These are phyloP conservation scores for Saguinus midas DNA, from an alignment of 2,113 vertebrate species.

Conservation along the genomic window DNA sequence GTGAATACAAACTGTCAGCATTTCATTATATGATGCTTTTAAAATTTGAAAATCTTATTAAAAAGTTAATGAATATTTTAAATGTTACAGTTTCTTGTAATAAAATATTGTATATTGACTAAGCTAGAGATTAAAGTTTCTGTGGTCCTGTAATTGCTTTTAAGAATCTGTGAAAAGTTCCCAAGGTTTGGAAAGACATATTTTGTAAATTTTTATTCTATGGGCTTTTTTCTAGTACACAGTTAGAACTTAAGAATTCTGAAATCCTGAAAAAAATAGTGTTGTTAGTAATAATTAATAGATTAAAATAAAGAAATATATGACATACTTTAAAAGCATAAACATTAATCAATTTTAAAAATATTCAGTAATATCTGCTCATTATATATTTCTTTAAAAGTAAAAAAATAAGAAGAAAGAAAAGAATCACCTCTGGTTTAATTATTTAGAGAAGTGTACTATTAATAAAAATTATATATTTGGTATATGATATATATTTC, in stretches of 20 bases:
- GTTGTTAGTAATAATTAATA: neutral
- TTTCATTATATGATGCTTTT: neutral
- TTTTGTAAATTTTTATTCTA: conserved; percentile 25
- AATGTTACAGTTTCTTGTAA: neutral
- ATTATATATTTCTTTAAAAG: conserved; percentile 10
- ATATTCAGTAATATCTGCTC: neutral
- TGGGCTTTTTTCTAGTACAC: neutral
- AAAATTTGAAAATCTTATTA: neutral
- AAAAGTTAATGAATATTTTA: conserved; percentile 4
- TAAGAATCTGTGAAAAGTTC: neutral
- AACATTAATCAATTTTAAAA: neutral
- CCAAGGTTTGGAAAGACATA: neutral
- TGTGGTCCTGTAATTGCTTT: neutral
- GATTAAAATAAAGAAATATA: neutral
- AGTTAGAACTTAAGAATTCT: neutral
- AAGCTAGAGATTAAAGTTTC: neutral
- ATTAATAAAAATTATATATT: neutral
- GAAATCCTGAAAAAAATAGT: neutral
- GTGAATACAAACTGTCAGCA: neutral
- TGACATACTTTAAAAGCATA: neutral
- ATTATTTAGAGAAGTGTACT: neutral
- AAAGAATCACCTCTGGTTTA: neutral
- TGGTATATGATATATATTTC: neutral
- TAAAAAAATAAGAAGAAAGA: neutral
- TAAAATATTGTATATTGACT: neutral